These are phyloP conservation scores for Drosophila prolongata DNA, from an alignment of 2,888 invertebrate genomes.

Conservation along the genomic window DNA sequence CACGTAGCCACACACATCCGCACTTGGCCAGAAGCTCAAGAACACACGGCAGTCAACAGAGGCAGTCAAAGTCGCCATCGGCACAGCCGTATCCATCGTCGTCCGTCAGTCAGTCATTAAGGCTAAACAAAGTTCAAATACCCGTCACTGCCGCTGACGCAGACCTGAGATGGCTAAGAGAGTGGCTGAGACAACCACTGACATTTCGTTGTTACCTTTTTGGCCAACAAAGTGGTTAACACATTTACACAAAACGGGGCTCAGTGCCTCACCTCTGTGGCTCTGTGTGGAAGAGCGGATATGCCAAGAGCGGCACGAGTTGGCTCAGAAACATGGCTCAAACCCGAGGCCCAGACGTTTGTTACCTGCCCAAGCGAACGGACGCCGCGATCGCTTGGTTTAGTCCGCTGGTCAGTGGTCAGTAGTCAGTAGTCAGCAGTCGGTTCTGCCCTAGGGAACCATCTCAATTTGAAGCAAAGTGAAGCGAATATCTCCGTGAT, in stretches of 20 bases:
- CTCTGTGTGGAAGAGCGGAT: conserved; percentile 21
- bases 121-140: conserved; percentile 56
- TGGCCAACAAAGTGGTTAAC: conserved; percentile 32
- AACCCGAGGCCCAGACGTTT: conserved; percentile 41
- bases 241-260: conserved; percentile 17
- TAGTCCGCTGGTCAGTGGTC: conserved; percentile 32
- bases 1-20: conserved; percentile 70
- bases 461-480: conserved; percentile 15
- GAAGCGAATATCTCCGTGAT: conserved; percentile 19
- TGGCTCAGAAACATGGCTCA: conserved; percentile 3
- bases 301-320: conserved; percentile 31
- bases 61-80: conserved; percentile 44
- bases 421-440: conserved; percentile 39
- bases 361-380: conserved; percentile 67
- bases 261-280: conserved; percentile 19
- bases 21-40: conserved; percentile 67
- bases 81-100: conserved; percentile 23
- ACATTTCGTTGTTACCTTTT: conserved; percentile 45
- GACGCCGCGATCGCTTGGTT: conserved; percentile 36
- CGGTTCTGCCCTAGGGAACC: conserved; percentile 41
- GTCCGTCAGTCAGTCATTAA: conserved; percentile 51
- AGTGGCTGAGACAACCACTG: conserved; percentile 28
- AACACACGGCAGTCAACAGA: conserved; percentile 48
- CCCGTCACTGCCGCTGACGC: conserved; percentile 36
- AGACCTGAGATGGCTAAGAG: conserved; percentile 24